Percentiles rank a stretch among this genome's conserved stretches.
Conservation (phyloP, 2,888 invertebrate genomes). For the Cybosia mesomella region DNA sequence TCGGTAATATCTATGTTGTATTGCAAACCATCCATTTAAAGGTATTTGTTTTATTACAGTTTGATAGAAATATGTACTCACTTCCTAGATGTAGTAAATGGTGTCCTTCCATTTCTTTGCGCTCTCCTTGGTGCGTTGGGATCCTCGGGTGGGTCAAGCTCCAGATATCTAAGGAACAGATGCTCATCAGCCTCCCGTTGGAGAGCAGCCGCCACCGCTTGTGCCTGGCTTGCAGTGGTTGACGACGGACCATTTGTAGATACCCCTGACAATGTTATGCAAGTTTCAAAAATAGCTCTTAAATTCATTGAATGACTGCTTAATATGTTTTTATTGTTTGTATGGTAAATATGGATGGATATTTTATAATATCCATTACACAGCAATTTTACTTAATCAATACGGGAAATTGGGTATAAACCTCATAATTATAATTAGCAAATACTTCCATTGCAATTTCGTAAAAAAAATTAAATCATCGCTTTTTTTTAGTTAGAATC, state of each 20-base stretch:
- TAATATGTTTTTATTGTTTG: background rate
- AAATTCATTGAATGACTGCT: background rate
- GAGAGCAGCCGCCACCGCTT: constrained; percentile 85
- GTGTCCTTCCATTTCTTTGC: constrained; percentile 90
- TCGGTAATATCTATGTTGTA: too few species aligned
- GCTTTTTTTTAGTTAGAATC: too few species aligned
- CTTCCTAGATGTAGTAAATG: constrained; percentile 93
- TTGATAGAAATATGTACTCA: constrained; percentile 55
- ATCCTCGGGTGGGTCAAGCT: constrained; percentile 92
- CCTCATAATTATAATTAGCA: too few species aligned
- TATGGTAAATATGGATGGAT: too few species aligned
- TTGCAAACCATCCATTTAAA: too few species aligned
- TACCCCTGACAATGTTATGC: constrained; percentile 60
- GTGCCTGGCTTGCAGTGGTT: constrained; percentile 79
- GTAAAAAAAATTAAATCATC: too few species aligned
- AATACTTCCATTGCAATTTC: too few species aligned
- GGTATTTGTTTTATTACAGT: too few species aligned
- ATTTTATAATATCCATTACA: too few species aligned
- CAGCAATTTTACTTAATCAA: too few species aligned
- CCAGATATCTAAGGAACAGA: constrained; percentile 91
- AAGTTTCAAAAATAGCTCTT: background rate
- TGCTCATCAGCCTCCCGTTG: constrained; percentile 91
- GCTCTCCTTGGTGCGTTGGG: constrained; percentile 85
- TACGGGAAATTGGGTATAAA: too few species aligned
- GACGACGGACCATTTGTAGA: constrained; percentile 76